Conservation (phyloP, 2,797 vertebrate genomes). For the Geotria australis region DNA sequence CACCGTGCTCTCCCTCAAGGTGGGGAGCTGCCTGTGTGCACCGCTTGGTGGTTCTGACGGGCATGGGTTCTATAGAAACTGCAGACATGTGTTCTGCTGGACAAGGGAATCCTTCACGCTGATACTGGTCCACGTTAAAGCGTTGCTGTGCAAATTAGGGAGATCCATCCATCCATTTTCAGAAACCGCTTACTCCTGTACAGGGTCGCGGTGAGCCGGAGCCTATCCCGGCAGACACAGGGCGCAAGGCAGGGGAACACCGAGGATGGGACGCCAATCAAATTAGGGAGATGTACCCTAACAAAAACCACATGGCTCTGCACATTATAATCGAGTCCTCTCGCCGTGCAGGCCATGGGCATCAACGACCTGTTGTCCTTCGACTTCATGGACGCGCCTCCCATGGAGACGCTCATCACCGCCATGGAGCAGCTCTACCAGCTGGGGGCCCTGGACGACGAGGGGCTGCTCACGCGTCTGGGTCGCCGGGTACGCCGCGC, state of each 20-base stretch:
- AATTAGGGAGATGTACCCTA: too few relatives aligned
- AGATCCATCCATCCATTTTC: too few relatives aligned
- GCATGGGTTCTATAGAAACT: background rate
- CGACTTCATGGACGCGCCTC: constrained; percentile 95
- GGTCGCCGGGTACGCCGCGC: constrained; percentile 41
- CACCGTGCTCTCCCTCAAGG: constrained; percentile 88
- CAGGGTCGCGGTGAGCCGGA: too few relatives aligned
- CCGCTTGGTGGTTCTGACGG: background rate
- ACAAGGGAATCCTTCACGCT: too few relatives aligned
- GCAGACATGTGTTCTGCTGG: too few relatives aligned
- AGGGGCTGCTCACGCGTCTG: constrained; percentile 67
- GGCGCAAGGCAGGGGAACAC: too few relatives aligned
- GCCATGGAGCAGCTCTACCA: constrained; percentile 98
- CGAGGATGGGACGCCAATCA: too few relatives aligned
- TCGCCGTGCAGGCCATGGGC: constrained; percentile 50
- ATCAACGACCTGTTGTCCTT: constrained; percentile 94
- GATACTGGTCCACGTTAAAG: too few relatives aligned
- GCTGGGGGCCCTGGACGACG: constrained; percentile 70
- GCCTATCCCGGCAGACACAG: too few relatives aligned
- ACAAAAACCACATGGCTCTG: too few relatives aligned
- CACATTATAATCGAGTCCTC: background rate
- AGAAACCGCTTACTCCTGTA: too few relatives aligned
- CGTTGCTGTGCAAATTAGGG: too few relatives aligned
- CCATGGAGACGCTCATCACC: constrained; percentile 93
- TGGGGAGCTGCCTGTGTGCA: constrained; percentile 5